Conservation (phyloP, 2,797 vertebrate species). For the Epinephelus coioides region DNA sequence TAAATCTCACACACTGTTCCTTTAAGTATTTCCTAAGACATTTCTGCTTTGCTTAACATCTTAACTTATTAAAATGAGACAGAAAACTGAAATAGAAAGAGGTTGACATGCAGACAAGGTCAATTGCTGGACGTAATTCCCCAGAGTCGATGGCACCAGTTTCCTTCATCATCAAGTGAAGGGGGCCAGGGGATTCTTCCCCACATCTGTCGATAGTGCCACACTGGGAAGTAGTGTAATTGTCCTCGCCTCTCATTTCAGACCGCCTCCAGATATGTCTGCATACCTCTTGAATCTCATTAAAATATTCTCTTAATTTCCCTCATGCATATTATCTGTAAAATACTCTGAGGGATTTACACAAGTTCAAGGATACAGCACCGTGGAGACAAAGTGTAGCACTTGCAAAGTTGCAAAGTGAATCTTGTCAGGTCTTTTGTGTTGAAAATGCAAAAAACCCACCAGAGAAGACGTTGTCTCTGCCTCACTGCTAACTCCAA, state of each 20-base stretch:
- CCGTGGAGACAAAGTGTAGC: slow-evolving; percentile 38
- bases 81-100: slow-evolving; percentile 11
- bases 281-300: slow-evolving; percentile 73
- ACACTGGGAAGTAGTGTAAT: slow-evolving; percentile 67
- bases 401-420: slow-evolving; percentile 47
- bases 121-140: slow-evolving; percentile 39
- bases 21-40: background rate
- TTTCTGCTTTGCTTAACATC: background rate
- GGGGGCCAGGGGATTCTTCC: slow-evolving; percentile 52
- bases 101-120: slow-evolving; percentile 51
- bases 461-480: slow-evolving; percentile 42
- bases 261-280: slow-evolving; percentile 75
- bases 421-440: slow-evolving; percentile 40
- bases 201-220: slow-evolving; percentile 39
- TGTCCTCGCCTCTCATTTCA: slow-evolving; percentile 67
- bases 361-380: slow-evolving; percentile 69
- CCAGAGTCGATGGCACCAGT: slow-evolving; percentile 33
- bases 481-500: slow-evolving; percentile 53
- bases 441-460: slow-evolving; percentile 41
- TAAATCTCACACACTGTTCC: too few species aligned
- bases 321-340: slow-evolving; percentile 70
- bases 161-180: slow-evolving; percentile 61
- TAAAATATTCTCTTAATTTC: slow-evolving; percentile 75
- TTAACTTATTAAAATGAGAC: slow-evolving; percentile 10
- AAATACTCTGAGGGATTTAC: slow-evolving; percentile 70